Evolutionary conservation across 1,140 invertebrate species (phyloP).

Genomic region (Cryptotermes secundus): DNA sequence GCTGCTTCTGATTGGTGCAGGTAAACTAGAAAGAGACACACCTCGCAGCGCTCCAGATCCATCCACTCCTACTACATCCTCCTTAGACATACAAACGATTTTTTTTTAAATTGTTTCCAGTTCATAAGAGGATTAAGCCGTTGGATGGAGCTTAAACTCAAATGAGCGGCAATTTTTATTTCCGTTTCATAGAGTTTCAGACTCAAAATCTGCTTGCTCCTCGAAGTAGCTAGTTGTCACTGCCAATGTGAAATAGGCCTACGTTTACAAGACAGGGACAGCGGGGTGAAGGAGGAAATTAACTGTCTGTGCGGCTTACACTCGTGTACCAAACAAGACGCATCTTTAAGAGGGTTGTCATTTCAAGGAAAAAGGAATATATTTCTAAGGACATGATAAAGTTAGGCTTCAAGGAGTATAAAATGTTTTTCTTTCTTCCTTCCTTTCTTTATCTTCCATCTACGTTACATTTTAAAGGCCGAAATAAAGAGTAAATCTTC

Average conservation of each 20-base stretch:
- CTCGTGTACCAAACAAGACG: neutral
- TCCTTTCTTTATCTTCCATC: neutral
- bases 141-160: neutral
- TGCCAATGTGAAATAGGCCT: neutral
- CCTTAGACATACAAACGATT: slow-evolving; percentile 7
- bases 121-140: neutral
- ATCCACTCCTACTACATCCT: neutral
- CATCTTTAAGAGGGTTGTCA: slow-evolving; percentile 9
- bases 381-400: neutral
- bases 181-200: neutral
- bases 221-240: neutral
- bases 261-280: neutral
- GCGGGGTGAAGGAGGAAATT: neutral
- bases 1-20: neutral
- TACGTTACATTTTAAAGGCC: neutral
- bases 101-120: slow-evolving; percentile 20
- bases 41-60: no score
- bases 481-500: slow-evolving; percentile 18
- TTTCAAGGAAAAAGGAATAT: slow-evolving; percentile 1
- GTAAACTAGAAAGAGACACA: neutral
- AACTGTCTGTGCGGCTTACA: neutral
- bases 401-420: neutral
- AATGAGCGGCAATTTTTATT: slow-evolving; percentile 16
- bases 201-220: slow-evolving; percentile 14
- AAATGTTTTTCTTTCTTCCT: neutral